phyloP scores from a whole-genome alignment of 2,888 invertebrate genomes.

The Protonemura montana region DNA sequence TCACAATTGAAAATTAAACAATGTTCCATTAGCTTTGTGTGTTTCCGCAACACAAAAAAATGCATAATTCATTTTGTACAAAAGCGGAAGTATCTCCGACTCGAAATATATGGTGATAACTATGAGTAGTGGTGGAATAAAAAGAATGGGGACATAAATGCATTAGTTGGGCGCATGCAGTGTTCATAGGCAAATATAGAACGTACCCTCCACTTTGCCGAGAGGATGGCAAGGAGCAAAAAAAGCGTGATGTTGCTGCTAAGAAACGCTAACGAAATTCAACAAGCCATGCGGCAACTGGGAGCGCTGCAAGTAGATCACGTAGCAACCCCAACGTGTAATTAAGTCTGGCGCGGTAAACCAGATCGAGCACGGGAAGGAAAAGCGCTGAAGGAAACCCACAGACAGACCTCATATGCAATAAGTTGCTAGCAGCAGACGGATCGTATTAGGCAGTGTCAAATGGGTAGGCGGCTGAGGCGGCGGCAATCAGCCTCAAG shows the following conservation, averaged over 20 bases:
- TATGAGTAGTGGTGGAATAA: not conserved
- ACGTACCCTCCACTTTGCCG: not conserved
- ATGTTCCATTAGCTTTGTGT: not conserved
- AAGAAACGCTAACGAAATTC: not conserved
- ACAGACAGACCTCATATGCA: slow-evolving; percentile 12
- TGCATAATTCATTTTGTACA: not conserved
- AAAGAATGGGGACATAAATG: not conserved
- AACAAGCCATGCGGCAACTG: not conserved
- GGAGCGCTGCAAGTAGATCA: not conserved
- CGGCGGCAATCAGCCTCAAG: not conserved
- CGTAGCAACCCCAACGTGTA: not conserved
- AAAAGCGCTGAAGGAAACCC: not conserved
- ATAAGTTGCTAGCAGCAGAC: not conserved
- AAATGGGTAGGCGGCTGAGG: not conserved
- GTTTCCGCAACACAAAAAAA: not conserved
- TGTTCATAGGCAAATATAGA: not conserved
- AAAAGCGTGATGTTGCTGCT: not conserved
- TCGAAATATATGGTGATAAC: not conserved
- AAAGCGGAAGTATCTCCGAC: not conserved
- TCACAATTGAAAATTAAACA: not conserved
- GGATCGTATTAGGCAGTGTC: not conserved
- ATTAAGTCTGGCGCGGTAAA: not conserved
- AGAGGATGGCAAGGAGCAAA: not conserved
- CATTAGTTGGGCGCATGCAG: not conserved
- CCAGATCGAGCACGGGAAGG: not conserved